These are phyloP conservation scores for Caenorhabditis sinica DNA, from an alignment of 2,888 invertebrate species.

Conservation along the genomic window DNA sequence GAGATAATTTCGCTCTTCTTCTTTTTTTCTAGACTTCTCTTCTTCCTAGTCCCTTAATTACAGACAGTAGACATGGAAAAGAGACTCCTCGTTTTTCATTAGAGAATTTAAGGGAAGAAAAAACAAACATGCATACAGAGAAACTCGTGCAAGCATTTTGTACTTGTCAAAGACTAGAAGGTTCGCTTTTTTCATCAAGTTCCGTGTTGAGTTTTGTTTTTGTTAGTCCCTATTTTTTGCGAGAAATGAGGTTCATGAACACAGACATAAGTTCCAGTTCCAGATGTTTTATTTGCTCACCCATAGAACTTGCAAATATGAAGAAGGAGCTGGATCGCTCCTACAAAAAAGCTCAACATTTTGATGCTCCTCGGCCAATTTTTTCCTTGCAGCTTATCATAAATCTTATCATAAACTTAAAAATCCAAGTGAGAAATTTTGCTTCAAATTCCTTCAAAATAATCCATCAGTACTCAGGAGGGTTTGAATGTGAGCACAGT, in stretches of 20 bases:
- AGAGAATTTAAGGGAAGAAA: not conserved
- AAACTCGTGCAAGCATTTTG: not conserved
- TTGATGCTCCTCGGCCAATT: no score
- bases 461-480: no score
- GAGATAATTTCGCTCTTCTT: conserved; percentile 15
- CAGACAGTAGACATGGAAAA: conserved; percentile 5
- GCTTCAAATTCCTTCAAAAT: no score
- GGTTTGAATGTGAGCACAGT: not conserved
- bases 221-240: not conserved
- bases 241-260: no score
- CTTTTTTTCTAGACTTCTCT: not conserved
- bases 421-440: no score
- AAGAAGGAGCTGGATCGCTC: no score
- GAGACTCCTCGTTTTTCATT: conserved; percentile 8
- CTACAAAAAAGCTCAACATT: no score
- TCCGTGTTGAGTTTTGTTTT: not conserved
- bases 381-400: no score
- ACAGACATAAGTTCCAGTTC: no score
- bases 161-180: conserved; percentile 17
- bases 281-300: no score
- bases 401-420: no score
- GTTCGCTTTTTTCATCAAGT: not conserved
- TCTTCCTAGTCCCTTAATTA: conserved; percentile 1
- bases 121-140: not conserved
- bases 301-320: no score